Conservation (phyloP, 2,797 vertebrate genomes). For the Falco concolor region DNA sequence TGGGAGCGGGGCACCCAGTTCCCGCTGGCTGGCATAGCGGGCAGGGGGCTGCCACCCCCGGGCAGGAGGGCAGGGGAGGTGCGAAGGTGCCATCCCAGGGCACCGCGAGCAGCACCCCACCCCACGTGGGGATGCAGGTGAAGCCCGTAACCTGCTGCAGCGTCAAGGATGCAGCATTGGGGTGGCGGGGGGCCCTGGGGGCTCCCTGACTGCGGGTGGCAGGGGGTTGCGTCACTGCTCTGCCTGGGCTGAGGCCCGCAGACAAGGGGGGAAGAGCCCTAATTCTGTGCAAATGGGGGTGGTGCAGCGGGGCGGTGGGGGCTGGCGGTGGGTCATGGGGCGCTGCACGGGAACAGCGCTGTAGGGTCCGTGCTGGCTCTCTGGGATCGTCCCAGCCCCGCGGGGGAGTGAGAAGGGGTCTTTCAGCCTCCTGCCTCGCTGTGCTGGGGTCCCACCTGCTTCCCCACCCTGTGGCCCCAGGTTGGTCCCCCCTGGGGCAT, state of each 20-base stretch:
- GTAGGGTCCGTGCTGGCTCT: accelerated
- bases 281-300: accelerated
- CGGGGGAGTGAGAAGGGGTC: accelerated
- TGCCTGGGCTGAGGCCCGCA: background rate
- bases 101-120: background rate
- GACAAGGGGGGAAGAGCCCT: background rate
- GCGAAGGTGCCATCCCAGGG: background rate
- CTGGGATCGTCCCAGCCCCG: background rate
- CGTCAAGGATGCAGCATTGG: background rate
- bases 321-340: background rate
- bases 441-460: background rate
- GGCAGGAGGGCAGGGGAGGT: no score
- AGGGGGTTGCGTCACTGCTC: background rate
- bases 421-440: background rate
- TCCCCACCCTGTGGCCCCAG: no score
- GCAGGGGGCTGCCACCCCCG: background rate
- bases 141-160: background rate
- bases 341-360: accelerated
- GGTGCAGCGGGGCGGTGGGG: accelerated
- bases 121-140: background rate
- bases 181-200: no score
- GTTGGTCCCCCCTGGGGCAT: accelerated
- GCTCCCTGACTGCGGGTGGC: background rate
- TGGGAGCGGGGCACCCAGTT: background rate
- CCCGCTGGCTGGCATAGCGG: accelerated